Base-by-base conservation (phyloP, 1,140 invertebrate species). In the Olivierus martensii region DNA sequence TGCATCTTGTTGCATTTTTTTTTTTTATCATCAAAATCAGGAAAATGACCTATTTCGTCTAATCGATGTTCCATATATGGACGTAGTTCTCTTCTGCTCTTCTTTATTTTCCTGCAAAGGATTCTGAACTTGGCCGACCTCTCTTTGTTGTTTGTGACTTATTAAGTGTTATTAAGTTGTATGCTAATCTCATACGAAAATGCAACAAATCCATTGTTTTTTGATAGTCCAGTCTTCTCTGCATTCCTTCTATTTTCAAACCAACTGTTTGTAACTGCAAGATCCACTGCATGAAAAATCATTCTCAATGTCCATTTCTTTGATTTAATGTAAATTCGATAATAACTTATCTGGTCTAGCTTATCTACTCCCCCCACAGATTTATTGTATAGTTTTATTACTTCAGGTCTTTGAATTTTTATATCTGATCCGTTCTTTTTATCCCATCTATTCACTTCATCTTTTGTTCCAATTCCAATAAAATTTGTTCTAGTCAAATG, bases 391-490 rank as follows among this genome's bases (percentile, higher is more conserved):
- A 46, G 5, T 36, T 50, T 60, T 56, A 69, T 61, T 4, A 67
- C 52, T 61, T 67, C 62, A 45, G 65, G 67, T 21, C 66, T 46
- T 46, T 63, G 56, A 19, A 67, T 59, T 35, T 64, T 48, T 56
- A 65, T 63, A 64, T 64, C 57, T 39, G 56, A 44, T 52, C 61
- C 59, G 6, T 60, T 53, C 41, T 55, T 60, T 56, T 62, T 61
- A 62, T 61, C 56, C 53, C 62, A 71, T 62, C 43, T 65, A 59
- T 64, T 64, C 55, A 58, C 62, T 60, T 58, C 56, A 63, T 66
- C 64, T 62, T 39, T 61, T 58, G 61, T 50, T 47, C 65, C 66
- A 46, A 62, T 66, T 37, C 69, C 68, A 59, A 68, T 50, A 63
- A 66, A 71, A 65, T 70, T 70, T 9, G 43, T n/a, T n/a, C n/a